These are phyloP conservation scores for Tetrapedia diversipes DNA, from an alignment of 2,888 invertebrate genomes.

Conservation along the genomic window DNA sequence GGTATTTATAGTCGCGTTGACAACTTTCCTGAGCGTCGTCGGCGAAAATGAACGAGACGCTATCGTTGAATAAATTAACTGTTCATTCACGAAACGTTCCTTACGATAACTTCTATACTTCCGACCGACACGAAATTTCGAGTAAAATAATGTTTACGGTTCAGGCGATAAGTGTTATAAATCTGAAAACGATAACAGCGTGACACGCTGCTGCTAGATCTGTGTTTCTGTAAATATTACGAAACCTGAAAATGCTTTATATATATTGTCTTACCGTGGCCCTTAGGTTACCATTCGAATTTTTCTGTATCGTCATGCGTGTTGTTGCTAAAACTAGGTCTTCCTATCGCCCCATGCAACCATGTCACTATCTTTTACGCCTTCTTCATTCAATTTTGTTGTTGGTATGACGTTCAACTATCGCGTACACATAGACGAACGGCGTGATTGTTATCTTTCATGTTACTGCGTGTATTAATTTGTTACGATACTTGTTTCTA, in stretches of 20 bases:
- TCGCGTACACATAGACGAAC: neutral
- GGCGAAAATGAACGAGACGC: neutral
- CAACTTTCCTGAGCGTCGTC: conserved; percentile 8
- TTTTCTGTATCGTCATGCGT: conserved; percentile 22
- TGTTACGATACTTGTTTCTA: neutral
- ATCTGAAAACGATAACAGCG: conserved; percentile 33
- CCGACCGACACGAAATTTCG: neutral
- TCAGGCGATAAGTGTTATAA: conserved; percentile 28
- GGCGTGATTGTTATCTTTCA: conserved; percentile 7
- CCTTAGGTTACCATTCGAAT: conserved; percentile 1
- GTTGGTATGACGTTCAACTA: conserved; percentile 14
- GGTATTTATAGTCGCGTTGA: conserved; percentile 26
- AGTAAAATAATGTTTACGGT: neutral
- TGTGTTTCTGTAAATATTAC: conserved; percentile 45
- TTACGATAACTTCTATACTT: neutral
- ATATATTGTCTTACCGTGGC: conserved; percentile 10
- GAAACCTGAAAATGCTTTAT: conserved; percentile 15
- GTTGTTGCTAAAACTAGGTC: conserved; percentile 32
- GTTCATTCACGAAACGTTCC: conserved; percentile 4
- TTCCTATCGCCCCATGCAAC: conserved; percentile 45
- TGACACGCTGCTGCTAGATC: neutral
- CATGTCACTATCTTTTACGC: conserved; percentile 41
- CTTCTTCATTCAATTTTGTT: conserved; percentile 40
- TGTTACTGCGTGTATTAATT: neutral
- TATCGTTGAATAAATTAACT: conserved; percentile 32